These are phyloP conservation scores for Chaenodraco wilsoni DNA, from an alignment of 2,797 vertebrate genomes.

Conservation along the genomic window DNA sequence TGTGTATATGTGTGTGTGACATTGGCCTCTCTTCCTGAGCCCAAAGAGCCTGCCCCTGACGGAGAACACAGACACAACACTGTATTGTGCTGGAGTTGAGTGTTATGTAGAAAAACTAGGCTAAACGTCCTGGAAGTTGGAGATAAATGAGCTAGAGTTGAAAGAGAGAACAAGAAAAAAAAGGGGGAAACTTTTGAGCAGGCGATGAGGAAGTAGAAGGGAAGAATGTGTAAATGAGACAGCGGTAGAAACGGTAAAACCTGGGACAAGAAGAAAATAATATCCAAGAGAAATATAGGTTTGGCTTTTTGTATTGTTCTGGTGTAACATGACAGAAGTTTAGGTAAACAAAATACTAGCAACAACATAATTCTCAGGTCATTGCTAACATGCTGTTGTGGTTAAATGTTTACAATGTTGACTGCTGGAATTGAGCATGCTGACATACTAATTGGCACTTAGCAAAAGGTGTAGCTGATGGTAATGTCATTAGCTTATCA, in stretches of 20 bases:
- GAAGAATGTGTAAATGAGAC: conserved; percentile 23
- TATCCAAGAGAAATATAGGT: not conserved
- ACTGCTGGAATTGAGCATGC: not conserved
- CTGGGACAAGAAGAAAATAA: not conserved
- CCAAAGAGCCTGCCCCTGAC: conserved; percentile 69
- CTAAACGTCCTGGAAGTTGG: conserved; percentile 41
- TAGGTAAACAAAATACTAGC: not conserved
- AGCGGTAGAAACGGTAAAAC: conserved; percentile 1
- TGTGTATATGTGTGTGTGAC: conserved; percentile 45
- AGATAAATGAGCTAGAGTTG: conserved; percentile 54
- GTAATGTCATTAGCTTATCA: not conserved
- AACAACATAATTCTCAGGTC: not conserved
- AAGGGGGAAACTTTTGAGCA: conserved; percentile 8
- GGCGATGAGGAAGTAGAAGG: conserved; percentile 15
- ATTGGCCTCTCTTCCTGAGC: conserved; percentile 72
- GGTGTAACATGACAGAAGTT: not conserved
- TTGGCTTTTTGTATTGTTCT: not conserved
- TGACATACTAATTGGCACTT: not conserved
- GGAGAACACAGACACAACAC: conserved; percentile 73
- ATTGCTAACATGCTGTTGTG: not conserved
- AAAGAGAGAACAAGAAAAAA: conserved; percentile 31
- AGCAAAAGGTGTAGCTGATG: too few relatives aligned
- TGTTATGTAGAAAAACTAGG: conserved; percentile 42
- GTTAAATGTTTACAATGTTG: not conserved
- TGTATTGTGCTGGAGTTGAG: conserved; percentile 55